phyloP scores from a whole-genome alignment of 2,113 vertebrate genomes.

The Nycticebus coucang region DNA sequence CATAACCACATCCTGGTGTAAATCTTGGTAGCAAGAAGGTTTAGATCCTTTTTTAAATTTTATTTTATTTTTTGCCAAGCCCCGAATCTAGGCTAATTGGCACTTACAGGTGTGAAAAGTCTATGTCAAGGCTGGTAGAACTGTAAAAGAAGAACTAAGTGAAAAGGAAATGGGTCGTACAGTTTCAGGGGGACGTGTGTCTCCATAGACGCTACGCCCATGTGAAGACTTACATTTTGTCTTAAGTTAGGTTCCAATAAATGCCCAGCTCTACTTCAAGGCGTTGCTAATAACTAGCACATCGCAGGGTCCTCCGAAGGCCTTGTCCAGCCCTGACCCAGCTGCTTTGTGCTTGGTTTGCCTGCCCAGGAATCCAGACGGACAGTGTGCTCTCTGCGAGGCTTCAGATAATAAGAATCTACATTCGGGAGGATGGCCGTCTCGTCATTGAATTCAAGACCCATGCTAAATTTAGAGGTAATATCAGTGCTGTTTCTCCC shows the following conservation, averaged over 20 bases:
- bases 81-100: background rate
- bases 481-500: background rate
- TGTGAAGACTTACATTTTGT: background rate
- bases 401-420: conserved; percentile 98
- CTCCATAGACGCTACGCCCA: background rate
- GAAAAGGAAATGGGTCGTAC: background rate
- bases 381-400: conserved; percentile 97
- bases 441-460: conserved; percentile 99
- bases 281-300: background rate
- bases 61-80: background rate
- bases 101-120: background rate
- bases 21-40: background rate
- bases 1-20: background rate
- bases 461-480: conserved; percentile 98
- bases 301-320: background rate
- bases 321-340: background rate
- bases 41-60: background rate
- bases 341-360: background rate
- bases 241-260: background rate
- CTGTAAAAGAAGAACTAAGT: background rate
- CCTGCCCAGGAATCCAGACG: conserved; percentile 93
- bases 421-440: conserved; percentile 96
- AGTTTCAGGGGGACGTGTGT: background rate
- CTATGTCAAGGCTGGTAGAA: background rate
- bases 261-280: background rate